Evolutionary conservation across 2,888 invertebrate species (phyloP), one percentile per base, ranked within the genome.

Genomic region (Andricus curvator): DNA sequence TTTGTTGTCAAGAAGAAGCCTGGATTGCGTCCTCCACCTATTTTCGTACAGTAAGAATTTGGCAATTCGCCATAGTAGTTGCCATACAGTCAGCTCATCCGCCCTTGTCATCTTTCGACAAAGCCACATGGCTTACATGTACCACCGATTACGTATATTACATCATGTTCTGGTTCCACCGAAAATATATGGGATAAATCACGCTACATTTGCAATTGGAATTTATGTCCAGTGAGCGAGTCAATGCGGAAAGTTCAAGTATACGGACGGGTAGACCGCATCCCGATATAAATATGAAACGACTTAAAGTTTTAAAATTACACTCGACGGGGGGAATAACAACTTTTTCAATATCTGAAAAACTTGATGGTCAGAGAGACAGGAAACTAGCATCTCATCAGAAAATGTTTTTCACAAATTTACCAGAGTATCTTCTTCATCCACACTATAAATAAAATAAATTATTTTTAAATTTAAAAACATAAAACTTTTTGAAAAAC

Each of bases 11-110:
- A 77, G 80, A 79, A 77, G 81, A 66, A 62, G 70, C 81, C 78
- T 81, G 85, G 85, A 83, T 84, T 84, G 84, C 87, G 86, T 87
- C 88, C 87, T 88, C 88, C 85, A 88, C 86, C 87, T 89, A 89
- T 89, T 89, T 88, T 88, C 87, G 87, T 85, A 82, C 79, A 80
- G 85, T 84, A 87, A 89, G 87, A 86, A 89, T 88, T 87, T 89
- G 89, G 89, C 89, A 85, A 77, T 65, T 66, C 74, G 88, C 89
- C 88, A 88, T 81, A 80, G 79, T 80, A 85, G 83, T 83, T 84
- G 84, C 81, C 82, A 84, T 83, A 86, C 85, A 79, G 85, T 85
- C 83, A 82, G 82, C 79, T 82, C 82, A 76, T 82, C 81, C 83
- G 78, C 76, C 68, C 80, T 80, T 80, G 44, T 81, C 79, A 68